Evolutionary conservation across 2,797 vertebrate genomes (phyloP).

Genomic region (Schizopygopsis pylzovi): DNA sequence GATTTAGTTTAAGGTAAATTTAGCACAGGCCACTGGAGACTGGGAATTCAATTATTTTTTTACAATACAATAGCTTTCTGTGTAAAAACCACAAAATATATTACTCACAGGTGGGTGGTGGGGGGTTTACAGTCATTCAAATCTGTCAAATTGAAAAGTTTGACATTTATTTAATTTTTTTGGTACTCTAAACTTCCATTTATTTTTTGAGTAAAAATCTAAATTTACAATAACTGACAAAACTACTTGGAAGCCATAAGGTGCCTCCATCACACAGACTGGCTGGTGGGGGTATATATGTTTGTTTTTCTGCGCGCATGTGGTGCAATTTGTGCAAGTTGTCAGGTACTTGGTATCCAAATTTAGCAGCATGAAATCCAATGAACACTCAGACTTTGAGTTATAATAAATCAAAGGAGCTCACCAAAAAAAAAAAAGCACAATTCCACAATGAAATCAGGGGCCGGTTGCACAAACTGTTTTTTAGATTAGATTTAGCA

Average conservation of each 20-base stretch:
- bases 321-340: constrained; percentile 6
- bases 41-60: constrained; percentile 76
- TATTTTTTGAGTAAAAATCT: constrained; percentile 30
- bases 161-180: constrained; percentile 59
- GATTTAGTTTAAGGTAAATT: constrained; percentile 82
- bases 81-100: constrained; percentile 70
- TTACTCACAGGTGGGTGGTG: constrained; percentile 70
- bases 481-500: constrained; percentile 6
- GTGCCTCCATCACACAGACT: neutral
- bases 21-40: constrained; percentile 73
- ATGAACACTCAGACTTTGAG: constrained; percentile 18
- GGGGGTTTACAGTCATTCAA: constrained; percentile 62
- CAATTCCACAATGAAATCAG: constrained; percentile 5
- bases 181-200: constrained; percentile 35
- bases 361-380: constrained; percentile 28
- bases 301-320: constrained; percentile 17
- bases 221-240: constrained; percentile 26
- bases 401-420: constrained; percentile 14
- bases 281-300: neutral
- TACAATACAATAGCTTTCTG: constrained; percentile 71
- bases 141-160: constrained; percentile 72
- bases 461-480: neutral
- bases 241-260: constrained; percentile 25
- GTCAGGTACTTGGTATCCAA: constrained; percentile 32
- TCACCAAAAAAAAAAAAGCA: neutral